Base-by-base conservation (phyloP, 1,140 invertebrate species). In the Bombus difficillimus region DNA sequence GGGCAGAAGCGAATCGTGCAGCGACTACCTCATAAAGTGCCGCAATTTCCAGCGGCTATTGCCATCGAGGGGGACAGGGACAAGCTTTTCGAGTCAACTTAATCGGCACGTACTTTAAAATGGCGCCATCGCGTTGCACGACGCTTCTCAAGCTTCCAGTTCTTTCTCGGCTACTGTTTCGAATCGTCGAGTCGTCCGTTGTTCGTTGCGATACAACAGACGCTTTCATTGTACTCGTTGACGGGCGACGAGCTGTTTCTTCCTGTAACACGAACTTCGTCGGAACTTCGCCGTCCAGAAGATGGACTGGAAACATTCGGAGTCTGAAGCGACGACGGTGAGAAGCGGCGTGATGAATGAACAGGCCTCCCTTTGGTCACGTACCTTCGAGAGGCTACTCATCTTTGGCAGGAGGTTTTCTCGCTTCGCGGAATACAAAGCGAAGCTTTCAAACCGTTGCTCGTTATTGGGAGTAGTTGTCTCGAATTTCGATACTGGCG, bases 21-120 rank as follows among this genome's bases (percentile, higher is more conserved):
- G 32, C 74, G 71, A 79, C 62, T 43, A 73, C 71, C 86, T 89
- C 90, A 91, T 91, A 91, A 91, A 91, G 78, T 87, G 75, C 74
- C 78, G 89, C 90, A 91, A 91, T 91, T 91, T 91, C 87, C 87
- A 87, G 62, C 80, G 37, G 75, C 76, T 71, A 88, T 74, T 43
- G 81, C 78, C 34, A 75, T 76, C 66, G 37, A 43, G 69, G 39
- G 78, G 72, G 41, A 41, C 28, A 62, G 75, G 71, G 57, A 81
- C 66, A 62, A 41, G 37, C 73, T 69, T 85, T 39, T 64, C 64
- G 76, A 88, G 87, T 83, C 66, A 41, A 72, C 53, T 73, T 80
- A 34, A 59, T 59, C 37, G 66, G 39, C 87, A 85, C 74, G 69
- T 62, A 85, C 62, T 89, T 89, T 86, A 86, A 89, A 86, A 78